Evolutionary conservation across 2,888 invertebrate genomes (phyloP), one percentile per base, ranked within the genome.

Genomic region (Siphlonurus alternatus): DNA sequence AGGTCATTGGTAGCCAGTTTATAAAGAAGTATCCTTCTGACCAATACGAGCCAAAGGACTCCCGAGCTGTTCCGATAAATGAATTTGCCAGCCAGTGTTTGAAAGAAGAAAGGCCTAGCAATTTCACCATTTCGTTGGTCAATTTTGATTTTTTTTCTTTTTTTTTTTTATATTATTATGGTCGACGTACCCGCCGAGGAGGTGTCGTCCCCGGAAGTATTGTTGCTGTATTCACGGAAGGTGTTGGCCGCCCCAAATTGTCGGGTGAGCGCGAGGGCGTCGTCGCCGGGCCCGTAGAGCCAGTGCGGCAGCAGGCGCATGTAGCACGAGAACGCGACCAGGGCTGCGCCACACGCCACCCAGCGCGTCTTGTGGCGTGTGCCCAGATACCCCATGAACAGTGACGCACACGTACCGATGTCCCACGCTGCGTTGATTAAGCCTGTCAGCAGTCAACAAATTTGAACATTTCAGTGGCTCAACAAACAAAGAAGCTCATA

Each of bases 311-410:
- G 66, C 18, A 69, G 69, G n/a, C 70, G 66, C 24, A 72, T 65
- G 54, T 72, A 69, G 59, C 70, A 70, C 20, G 70, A 69, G 3
- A 70, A 22, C 0, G 70, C 69, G 2, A 70, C 69, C 25, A 68
- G 66, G 5, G 70, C 20, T 54, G 72, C 69, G 1, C 72, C 72
- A 1, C 66, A 60, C 2, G 71, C 71, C 60, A 72, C 69, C 71
- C 72, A 71, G 24, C 69, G 59, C 0, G 76, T 74, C 63, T 75
- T 63, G 64, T 71, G 70, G 18, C 67, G 66, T n/a, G 64, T 25
- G 15, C 67, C 67, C 25, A 65, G 53, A 56, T n/a, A 10, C 3
- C 19, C n/a, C 19, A 20, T 20, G 56, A 5, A 56, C 7, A n/a
- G 7, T 18, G 24, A 1, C 1, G 24, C 15, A 1, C 51, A 60